A percentile compares a stretch with the other conserved stretches of the same genome.
phyloP scores from a whole-genome alignment of 30 jellyfish, hydroid and myxozoan species.

The Cassiopea xamachana region DNA sequence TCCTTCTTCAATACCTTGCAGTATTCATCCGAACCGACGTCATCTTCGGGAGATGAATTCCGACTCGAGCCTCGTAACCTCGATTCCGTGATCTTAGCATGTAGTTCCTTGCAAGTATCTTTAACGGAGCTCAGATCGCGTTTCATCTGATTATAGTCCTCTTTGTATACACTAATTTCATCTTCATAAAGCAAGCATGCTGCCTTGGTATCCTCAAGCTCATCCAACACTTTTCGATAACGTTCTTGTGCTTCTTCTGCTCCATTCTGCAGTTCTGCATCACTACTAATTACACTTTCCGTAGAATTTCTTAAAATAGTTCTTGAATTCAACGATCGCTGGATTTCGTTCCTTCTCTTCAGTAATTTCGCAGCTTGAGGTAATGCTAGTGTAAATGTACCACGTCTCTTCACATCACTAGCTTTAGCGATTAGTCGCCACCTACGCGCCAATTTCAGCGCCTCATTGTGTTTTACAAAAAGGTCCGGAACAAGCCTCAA shows the following conservation, averaged over 20 bases:
- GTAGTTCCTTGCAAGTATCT: slow-evolving; percentile 66
- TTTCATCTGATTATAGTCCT: slow-evolving; percentile 65
- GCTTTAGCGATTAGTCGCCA: slow-evolving; percentile 84
- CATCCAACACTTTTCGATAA: slow-evolving; percentile 55
- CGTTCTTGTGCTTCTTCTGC: slow-evolving; percentile 66
- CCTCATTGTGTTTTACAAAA: slow-evolving; percentile 80
- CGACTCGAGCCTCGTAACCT: slow-evolving; percentile 39
- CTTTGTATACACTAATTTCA: slow-evolving; percentile 62
- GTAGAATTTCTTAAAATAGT: slow-evolving; percentile 15
- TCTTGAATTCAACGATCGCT: slow-evolving; percentile 36
- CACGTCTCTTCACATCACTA: slow-evolving; percentile 76
- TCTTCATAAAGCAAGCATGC: slow-evolving; percentile 72
- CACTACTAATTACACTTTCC: slow-evolving; percentile 65
- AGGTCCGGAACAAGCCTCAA: slow-evolving; percentile 93
- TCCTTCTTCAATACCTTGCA: slow-evolving; percentile 73
- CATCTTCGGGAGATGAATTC: slow-evolving; percentile 15
- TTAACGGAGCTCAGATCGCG: slow-evolving; percentile 60
- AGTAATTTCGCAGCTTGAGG: slow-evolving; percentile 59
- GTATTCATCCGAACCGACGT: slow-evolving; percentile 66
- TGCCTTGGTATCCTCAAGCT: slow-evolving; percentile 77
- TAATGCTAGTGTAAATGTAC: slow-evolving; percentile 80
- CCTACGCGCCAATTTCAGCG: slow-evolving; percentile 81
- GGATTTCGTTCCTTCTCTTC: slow-evolving; percentile 68
- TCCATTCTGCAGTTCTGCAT: slow-evolving; percentile 40
- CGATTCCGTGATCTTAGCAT: slow-evolving; percentile 71